Base-by-base conservation (phyloP, 2,888 invertebrate species). In the Arrhopalites spinosus region DNA sequence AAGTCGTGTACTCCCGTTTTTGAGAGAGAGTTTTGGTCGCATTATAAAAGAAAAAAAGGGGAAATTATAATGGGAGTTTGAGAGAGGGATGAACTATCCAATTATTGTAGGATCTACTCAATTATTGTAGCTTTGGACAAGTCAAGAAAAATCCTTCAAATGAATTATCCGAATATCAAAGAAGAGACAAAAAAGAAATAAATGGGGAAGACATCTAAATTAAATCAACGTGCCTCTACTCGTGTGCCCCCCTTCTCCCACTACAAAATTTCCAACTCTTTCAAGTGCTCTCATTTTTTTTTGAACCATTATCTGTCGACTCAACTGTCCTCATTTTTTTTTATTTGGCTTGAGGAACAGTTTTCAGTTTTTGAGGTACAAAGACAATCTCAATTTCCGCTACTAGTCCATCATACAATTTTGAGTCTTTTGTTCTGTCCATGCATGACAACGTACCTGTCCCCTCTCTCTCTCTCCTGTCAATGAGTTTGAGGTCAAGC, bases 161-260 rank as follows among this genome's bases (percentile, higher is more conserved):
- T 11, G 59, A 59, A 27, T 11, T 13, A 59, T 53, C n/a, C n/a
- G 23, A 53, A 20, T 20, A 23, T 17, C 3, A 45, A 45, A 45
- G 45, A 67, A 47, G 43, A 5, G n/a, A 25, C 11, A 47, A 68
- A 53, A 36, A 27, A 29, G 15, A 23, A 27, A 1, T 11, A 47
- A 23, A 67, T 45, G 29, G 50, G 27, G 15, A n/a, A 56, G 50
- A 36, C 56, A 69, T 53, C 69, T 30, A 69, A 69, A 69, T 69
- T 36, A 56, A 69, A 69, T 69, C 69, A 69, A 69, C 23, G 56
- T 30, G n/a, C 17, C n/a, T 68, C 1, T 66, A n/a, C 20, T 23
- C 23, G 20, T 25, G 11, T 59, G 11, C n/a, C n/a, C 11, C 11
- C 59, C 59, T 56, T 56, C n/a, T 23, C n/a, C 15, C 56, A 5